Evolutionary conservation across 1,140 invertebrate genomes (phyloP).

Genomic region (Drosophila busckii): DNA sequence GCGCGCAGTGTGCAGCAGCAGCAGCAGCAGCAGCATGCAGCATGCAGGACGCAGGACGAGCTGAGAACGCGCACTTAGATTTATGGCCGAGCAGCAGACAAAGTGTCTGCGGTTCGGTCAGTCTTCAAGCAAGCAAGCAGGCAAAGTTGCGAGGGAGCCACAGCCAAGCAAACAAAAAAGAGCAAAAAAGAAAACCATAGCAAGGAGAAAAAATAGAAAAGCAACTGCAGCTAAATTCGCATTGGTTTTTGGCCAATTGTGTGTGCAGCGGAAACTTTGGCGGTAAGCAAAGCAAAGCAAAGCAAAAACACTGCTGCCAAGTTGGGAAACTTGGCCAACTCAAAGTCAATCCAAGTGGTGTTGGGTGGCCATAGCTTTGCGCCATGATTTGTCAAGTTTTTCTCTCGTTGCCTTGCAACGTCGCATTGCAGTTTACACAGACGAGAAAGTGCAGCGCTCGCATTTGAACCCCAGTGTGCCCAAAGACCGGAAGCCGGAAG

Average conservation of each 20-base stretch:
- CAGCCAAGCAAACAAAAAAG: slow-evolving; percentile 34
- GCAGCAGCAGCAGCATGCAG: slow-evolving; percentile 1
- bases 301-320: slow-evolving; percentile 30
- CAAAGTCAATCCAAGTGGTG: slow-evolving; percentile 32
- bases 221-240: not conserved
- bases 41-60: slow-evolving; percentile 12
- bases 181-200: slow-evolving; percentile 22
- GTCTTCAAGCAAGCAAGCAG: slow-evolving; percentile 18
- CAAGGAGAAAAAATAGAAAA: too few relatives aligned
- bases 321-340: slow-evolving; percentile 48
- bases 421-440: slow-evolving; percentile 54
- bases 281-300: slow-evolving; percentile 3
- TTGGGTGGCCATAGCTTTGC: not conserved
- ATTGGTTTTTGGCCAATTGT: slow-evolving; percentile 11
- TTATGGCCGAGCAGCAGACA: slow-evolving; percentile 70
- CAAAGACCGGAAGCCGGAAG: slow-evolving; percentile 63
- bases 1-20: slow-evolving; percentile 14
- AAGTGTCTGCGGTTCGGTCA: slow-evolving; percentile 74
- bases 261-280: slow-evolving; percentile 21
- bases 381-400: slow-evolving; percentile 45
- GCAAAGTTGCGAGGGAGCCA: not conserved
- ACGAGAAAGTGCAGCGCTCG: slow-evolving; percentile 61
- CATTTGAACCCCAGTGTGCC: slow-evolving; percentile 34
- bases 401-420: slow-evolving; percentile 14
- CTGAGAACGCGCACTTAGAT: slow-evolving; percentile 41